Conservation (phyloP, 2,888 invertebrate genomes). For the Ferdinandea cuprea region DNA sequence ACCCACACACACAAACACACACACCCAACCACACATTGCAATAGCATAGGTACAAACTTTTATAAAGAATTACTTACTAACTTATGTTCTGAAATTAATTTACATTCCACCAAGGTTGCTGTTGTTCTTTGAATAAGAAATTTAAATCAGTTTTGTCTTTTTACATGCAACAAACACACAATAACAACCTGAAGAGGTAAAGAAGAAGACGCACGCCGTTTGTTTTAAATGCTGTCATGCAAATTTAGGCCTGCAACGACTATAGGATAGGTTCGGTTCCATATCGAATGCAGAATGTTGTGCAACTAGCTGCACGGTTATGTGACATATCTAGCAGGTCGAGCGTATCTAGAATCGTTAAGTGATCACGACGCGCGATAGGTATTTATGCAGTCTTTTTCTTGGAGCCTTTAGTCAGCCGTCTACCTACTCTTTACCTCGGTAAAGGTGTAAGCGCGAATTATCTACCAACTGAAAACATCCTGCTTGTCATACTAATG, state of each 20-base stretch:
- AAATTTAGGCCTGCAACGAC: not conserved
- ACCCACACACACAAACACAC: too few relatives aligned
- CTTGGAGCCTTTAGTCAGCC: not conserved
- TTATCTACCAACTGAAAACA: slow-evolving; percentile 55
- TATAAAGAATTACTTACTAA: slow-evolving; percentile 36
- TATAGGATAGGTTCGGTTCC: too few relatives aligned
- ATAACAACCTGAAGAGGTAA: slow-evolving; percentile 33
- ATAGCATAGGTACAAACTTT: slow-evolving; percentile 38
- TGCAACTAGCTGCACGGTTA: slow-evolving; percentile 52
- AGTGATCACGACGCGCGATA: slow-evolving; percentile 16
- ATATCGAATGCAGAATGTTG: slow-evolving; percentile 44
- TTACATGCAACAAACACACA: too few relatives aligned
- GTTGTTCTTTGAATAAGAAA: slow-evolving; percentile 65
- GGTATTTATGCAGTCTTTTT: slow-evolving; percentile 12
- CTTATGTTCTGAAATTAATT: slow-evolving; percentile 60
- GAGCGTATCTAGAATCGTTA: slow-evolving; percentile 53
- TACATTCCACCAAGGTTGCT: slow-evolving; percentile 69
- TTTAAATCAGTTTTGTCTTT: not conserved
- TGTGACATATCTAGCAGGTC: slow-evolving; percentile 61
- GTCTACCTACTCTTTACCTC: not conserved
- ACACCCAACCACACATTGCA: slow-evolving; percentile 53
- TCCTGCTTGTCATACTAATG: slow-evolving; percentile 70
- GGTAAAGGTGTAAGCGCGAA: slow-evolving; percentile 45
- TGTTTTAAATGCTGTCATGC: not conserved
- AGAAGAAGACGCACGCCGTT: slow-evolving; percentile 8